Evolutionary conservation across 53 echinoderm and acorn worm species (phyloP), one percentile per base, ranked within the genome.

Genomic region (Astropecten irregularis): DNA sequence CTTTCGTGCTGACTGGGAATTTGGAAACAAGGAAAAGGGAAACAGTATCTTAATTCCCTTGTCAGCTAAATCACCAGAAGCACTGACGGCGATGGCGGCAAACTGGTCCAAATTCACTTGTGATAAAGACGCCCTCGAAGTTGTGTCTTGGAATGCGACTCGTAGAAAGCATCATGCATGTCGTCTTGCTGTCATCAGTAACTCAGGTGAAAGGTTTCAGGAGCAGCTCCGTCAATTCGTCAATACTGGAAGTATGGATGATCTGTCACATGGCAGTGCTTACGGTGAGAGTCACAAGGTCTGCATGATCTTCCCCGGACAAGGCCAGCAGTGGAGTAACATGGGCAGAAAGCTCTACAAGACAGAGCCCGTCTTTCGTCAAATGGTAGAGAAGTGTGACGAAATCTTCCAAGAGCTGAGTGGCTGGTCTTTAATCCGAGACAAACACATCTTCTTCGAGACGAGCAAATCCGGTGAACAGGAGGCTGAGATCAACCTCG

Each of bases 271-370:
- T 4, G 71, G 91, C 33, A 89, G 89, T 0, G 88, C 85, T 48
- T 61, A 60, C 56, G 60, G 70, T 63, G 83, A 76, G 20, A 86
- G 84, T 32, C 96, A 89, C 25, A 96, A 93, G 69, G 81, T 96
- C 58, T 93, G 93, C 65, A 76, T 93, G 52, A 85, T 95, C 35
- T 95, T 95, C 57, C 95, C 95, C 0, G 95, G 95, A 35, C 95
- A 95, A 56, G 96, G 96, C 0, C 96, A 96, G 51, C 96, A 96
- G 82, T 96, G 91, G 85, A 87, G 55, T 22, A 70, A 93, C 87
- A 96, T 96, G 96, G 96, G 96, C 21, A 73, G 91, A 22, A 73
- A 96, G 20, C 87, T 96, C 62, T 96, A 91, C 85, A 56, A 68
- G 58, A 73, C 93, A 2, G 93, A 96, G 35, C 51, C 57, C 16